These are phyloP conservation scores for Varroa destructor DNA, from an alignment of 1,140 invertebrate genomes.

Conservation along the genomic window DNA sequence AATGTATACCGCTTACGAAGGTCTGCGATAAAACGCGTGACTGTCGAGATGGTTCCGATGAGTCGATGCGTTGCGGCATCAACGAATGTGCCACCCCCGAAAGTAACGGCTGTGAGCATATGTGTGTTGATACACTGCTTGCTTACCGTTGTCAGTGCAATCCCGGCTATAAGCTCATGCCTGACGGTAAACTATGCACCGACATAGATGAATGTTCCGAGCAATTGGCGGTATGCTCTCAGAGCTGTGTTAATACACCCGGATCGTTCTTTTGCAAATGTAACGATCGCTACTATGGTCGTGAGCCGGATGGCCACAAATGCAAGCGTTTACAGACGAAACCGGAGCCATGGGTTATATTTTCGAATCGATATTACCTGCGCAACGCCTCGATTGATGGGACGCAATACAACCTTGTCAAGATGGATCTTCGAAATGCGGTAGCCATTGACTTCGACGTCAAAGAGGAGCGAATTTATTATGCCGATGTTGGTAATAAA, in stretches of 20 bases:
- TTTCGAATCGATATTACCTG: slow-evolving; percentile 96
- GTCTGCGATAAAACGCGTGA: slow-evolving; percentile 90
- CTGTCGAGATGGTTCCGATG: slow-evolving; percentile 82
- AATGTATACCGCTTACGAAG: slow-evolving; percentile 55
- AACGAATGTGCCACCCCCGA: slow-evolving; percentile 85
- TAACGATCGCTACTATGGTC: slow-evolving; percentile 77
- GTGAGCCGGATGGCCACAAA: slow-evolving; percentile 65
- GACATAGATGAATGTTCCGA: slow-evolving; percentile 91
- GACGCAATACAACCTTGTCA: slow-evolving; percentile 64
- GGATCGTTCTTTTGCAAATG: slow-evolving; percentile 94
- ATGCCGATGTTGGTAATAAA: slow-evolving; percentile 85
- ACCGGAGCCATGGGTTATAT: slow-evolving; percentile 76
- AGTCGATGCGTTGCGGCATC: slow-evolving; percentile 81
- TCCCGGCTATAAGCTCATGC: slow-evolving; percentile 63
- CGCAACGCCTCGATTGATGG: slow-evolving; percentile 86
- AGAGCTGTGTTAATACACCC: slow-evolving; percentile 85
- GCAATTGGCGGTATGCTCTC: slow-evolving; percentile 76
- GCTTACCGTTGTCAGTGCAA: slow-evolving; percentile 89
- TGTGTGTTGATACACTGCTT: slow-evolving; percentile 80
- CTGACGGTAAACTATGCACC: slow-evolving; percentile 42
- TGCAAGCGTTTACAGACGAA: slow-evolving; percentile 70
- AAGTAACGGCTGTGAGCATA: slow-evolving; percentile 84
- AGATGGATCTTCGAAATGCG: slow-evolving; percentile 89
- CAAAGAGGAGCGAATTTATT: slow-evolving; percentile 67
- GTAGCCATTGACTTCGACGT: slow-evolving; percentile 89